Evolutionary conservation across 2,888 invertebrate genomes (phyloP), one percentile per base, ranked within the genome.

Genomic region (Pedicia rivosa): DNA sequence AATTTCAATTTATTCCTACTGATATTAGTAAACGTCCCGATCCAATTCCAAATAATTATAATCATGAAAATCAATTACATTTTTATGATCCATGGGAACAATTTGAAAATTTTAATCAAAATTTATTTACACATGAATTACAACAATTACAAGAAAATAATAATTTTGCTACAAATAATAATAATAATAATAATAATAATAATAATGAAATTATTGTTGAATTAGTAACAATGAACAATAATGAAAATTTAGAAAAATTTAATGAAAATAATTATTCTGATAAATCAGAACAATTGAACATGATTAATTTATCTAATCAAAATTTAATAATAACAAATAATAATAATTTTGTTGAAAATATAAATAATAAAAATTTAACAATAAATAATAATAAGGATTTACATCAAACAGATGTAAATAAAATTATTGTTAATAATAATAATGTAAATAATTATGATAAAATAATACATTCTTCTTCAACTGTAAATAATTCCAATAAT

Each of bases 41-140:
- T 5, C 32, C 32, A 20, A 7, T 13, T 17, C 32, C 32, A 9
- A 20, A 32, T 32, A 22, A 32, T 32, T 30, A 19, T 30, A 30
- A 30, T 30, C 16, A 5, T 7, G 17, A 30, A 30, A 30, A 30
- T 5, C 12, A 32, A 13, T 12, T 22, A 13, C 9, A 20, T 12
- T 39, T 51, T 50, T 54, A 52, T 59, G 82, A 84, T 66, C 83
- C 82, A 38, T 84, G 84, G 84, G 72, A 78, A 48, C 65, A 71
- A 50, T 42, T 64, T 66, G 48, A 64, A 63, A 35, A 59, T 57
- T 37, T 36, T 22, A 37, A 25, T 27, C 30, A 16, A 35, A 30
- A 30, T 32, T 25, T 29, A 25, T 15, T 16, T 16, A 4, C n/a
- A 6, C 9, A 29, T 19, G n/a, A 12, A 36, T 20, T 12, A 32